Conservation (phyloP, 2,888 invertebrate genomes). For the Polylopha cassiicola region DNA sequence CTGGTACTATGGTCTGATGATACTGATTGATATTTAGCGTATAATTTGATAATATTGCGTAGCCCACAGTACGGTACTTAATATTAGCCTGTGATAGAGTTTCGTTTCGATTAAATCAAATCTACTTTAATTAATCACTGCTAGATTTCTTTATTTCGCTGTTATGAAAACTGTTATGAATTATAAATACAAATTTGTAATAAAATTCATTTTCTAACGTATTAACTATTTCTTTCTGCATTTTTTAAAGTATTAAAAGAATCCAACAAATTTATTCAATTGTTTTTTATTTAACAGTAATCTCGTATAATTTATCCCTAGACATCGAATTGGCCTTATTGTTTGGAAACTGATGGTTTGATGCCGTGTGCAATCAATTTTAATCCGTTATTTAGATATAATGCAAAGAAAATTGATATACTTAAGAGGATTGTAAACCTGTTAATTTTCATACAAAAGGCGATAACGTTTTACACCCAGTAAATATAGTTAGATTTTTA, state of each 20-base stretch:
- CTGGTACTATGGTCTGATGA: constrained; percentile 23
- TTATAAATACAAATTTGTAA: constrained; percentile 73
- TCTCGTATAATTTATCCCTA: no score
- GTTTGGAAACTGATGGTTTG: no score
- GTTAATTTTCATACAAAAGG: no score
- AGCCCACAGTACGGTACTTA: constrained; percentile 22
- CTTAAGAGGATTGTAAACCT: no score
- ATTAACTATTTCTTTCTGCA: constrained; percentile 66
- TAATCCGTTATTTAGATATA: no score
- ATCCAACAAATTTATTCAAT: constrained; percentile 36
- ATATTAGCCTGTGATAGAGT: constrained; percentile 64
- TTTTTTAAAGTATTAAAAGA: constrained; percentile 69
- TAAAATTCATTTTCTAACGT: constrained; percentile 72
- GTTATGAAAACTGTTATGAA: constrained; percentile 24
- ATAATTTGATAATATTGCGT: constrained; percentile 13
- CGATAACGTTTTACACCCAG: no score
- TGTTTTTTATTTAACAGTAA: constrained; percentile 12
- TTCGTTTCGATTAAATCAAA: constrained; percentile 22
- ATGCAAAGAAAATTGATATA: no score
- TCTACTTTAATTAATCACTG: constrained; percentile 5
- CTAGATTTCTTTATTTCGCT: constrained; percentile 22
- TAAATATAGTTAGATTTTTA: no score
- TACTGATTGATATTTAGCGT: constrained; percentile 15
- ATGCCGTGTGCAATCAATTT: no score
- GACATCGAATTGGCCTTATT: no score